Base-by-base conservation (phyloP, 2,797 vertebrate genomes). In the Rhinoraja longicauda region DNA sequence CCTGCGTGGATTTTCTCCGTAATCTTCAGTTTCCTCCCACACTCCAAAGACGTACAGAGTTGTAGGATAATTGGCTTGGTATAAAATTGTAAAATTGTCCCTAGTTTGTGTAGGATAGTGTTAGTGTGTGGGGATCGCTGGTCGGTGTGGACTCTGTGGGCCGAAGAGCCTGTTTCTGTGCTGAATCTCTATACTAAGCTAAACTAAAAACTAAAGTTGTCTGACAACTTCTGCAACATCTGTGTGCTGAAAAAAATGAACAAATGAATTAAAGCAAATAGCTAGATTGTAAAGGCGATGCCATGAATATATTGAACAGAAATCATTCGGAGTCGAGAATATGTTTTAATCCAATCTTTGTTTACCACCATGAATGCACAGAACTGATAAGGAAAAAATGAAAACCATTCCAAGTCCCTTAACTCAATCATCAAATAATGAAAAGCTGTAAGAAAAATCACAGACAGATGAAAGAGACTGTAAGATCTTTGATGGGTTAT, bases 331-430 rank as follows among this genome's bases (percentile, higher is more conserved):
- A 70, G 64, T 62, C 88, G 90, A 32, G 15, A 90, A 5, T 36
- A 21, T 70, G 32, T 70, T 67, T 36, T 21, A 67, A 90, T 70
- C n/a, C 64, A 36, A 32, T 59, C 32, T 70, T 72, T 90, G 64
- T 70, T 90, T 90, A 36, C 17, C 62, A 90, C 13, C 17, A 70
- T 39, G 88, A 67, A 84, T 70, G 32, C 9, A 39, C n/a, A 90
- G 21, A 90, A 90, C 36, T 70, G 32, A 70, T 90, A 90, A 90
- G 64, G 15, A 62, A 64, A 64, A 88, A 88, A 82, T 57, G 39
- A 84, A 84, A 59, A n/a, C 81, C 26, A 29, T 84, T 26, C 26
- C 13, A 29, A 29, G 53, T 13, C 12, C 53, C 1, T 59, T 29
- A n/a, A 53, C 26, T 59, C 53, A n/a, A n/a, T 53, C 81, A n/a